These are phyloP conservation scores for Clepsis dumicolana DNA, from an alignment of 2,888 invertebrate genomes.

Conservation along the genomic window DNA sequence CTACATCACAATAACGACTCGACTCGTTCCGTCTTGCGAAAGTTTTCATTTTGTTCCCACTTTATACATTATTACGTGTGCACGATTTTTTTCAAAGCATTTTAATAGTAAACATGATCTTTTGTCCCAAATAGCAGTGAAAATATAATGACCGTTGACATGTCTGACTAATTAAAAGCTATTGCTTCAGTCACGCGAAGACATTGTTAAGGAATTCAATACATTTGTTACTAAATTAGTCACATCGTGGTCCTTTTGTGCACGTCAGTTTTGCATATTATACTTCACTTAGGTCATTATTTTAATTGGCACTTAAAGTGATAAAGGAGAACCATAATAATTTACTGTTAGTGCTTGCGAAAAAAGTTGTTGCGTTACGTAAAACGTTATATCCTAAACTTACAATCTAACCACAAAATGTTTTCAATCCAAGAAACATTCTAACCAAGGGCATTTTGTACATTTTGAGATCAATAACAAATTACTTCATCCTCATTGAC, in stretches of 20 bases:
- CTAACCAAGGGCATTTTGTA: no score
- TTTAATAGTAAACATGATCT: not conserved
- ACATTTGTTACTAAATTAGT: constrained; percentile 29
- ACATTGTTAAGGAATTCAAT: constrained; percentile 25
- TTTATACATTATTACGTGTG: constrained; percentile 6
- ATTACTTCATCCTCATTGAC: no score
- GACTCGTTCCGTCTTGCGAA: not conserved
- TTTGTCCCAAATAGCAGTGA: constrained; percentile 17
- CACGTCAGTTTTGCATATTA: not conserved
- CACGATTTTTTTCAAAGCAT: not conserved
- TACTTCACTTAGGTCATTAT: not conserved
- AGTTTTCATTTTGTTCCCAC: constrained; percentile 14
- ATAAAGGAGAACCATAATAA: not conserved
- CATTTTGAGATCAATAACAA: no score
- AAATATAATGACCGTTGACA: constrained; percentile 15
- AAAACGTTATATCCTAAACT: no score
- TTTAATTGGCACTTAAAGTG: not conserved
- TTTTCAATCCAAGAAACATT: no score
- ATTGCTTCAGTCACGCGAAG: constrained; percentile 25
- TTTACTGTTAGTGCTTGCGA: not conserved
- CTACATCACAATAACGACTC: constrained; percentile 10
- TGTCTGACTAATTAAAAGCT: constrained; percentile 34
- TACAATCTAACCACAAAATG: no score
- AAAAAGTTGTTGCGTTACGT: not conserved
- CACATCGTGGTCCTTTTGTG: constrained; percentile 12